Conservation (phyloP, 2,888 invertebrate species). For the Poecilobothrus nobilitatus region DNA sequence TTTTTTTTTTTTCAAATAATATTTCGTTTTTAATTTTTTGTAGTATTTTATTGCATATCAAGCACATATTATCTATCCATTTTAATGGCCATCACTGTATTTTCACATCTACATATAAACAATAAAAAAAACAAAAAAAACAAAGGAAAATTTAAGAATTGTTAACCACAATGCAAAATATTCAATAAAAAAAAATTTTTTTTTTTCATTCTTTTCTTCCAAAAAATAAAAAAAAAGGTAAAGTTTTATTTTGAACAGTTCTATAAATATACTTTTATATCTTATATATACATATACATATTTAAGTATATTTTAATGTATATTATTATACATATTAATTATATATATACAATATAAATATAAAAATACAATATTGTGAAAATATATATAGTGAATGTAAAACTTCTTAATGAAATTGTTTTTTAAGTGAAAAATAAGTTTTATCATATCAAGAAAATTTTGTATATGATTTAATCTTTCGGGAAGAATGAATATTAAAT, state of each 20-base stretch:
- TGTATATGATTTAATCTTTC: background rate
- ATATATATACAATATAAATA: background rate
- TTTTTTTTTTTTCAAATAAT: too few species aligned
- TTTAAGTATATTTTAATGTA: background rate
- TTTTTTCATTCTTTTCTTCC: background rate
- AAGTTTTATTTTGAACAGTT: too few species aligned
- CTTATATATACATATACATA: background rate
- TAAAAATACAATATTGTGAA: background rate
- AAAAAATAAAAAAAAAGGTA: background rate
- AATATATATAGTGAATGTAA: background rate
- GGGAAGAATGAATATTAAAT: background rate
- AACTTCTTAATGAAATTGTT: background rate
- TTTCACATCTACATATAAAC: too few species aligned
- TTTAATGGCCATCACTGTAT: too few species aligned
- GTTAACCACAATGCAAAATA: background rate
- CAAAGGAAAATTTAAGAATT: background rate
- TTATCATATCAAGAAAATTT: background rate
- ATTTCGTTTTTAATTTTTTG: too few species aligned
- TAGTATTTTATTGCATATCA: too few species aligned
- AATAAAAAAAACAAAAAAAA: too few species aligned
- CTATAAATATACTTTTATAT: too few species aligned
- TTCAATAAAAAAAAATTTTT: background rate
- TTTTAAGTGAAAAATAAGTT: constrained; percentile 2
- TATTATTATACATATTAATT: background rate
- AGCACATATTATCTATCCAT: too few species aligned